Conservation (phyloP, 2,888 invertebrate species). For the Eupithecia subfuscata region DNA sequence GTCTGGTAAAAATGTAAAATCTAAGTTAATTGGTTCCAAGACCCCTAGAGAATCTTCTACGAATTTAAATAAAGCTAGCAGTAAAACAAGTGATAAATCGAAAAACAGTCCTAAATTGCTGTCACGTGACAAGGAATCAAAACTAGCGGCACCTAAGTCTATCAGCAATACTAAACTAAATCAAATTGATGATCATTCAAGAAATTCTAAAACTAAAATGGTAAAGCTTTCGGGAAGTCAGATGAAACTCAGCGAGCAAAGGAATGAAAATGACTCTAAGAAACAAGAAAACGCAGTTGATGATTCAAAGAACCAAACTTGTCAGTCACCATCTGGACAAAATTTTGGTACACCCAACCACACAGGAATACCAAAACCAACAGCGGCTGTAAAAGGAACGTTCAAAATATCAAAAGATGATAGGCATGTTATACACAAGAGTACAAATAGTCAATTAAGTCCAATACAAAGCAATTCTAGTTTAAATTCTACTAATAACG, state of each 20-base stretch:
- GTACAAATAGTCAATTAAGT: constrained; percentile 83
- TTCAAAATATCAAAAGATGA: constrained; percentile 88
- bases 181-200: constrained; percentile 75
- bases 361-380: constrained; percentile 93
- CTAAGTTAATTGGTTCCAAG: constrained; percentile 78
- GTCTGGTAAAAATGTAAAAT: constrained; percentile 77
- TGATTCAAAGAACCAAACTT: constrained; percentile 54
- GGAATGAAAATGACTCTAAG: constrained; percentile 62
- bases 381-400: constrained; percentile 95
- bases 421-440: constrained; percentile 80
- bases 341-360: constrained; percentile 67
- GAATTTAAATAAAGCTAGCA: constrained; percentile 68
- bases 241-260: constrained; percentile 71
- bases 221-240: constrained; percentile 78
- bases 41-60: constrained; percentile 74
- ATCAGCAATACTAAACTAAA: constrained; percentile 78
- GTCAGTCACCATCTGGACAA: constrained; percentile 78
- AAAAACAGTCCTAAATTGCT: constrained; percentile 78
- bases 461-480: constrained; percentile 84
- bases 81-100: constrained; percentile 72
- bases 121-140: constrained; percentile 78
- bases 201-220: constrained; percentile 73
- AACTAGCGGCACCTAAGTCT: constrained; percentile 81
- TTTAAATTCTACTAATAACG: constrained; percentile 81
- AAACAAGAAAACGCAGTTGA: constrained; percentile 55